Evolutionary conservation across 2,888 invertebrate genomes (phyloP).

Genomic region (Athripsodes cinereus): DNA sequence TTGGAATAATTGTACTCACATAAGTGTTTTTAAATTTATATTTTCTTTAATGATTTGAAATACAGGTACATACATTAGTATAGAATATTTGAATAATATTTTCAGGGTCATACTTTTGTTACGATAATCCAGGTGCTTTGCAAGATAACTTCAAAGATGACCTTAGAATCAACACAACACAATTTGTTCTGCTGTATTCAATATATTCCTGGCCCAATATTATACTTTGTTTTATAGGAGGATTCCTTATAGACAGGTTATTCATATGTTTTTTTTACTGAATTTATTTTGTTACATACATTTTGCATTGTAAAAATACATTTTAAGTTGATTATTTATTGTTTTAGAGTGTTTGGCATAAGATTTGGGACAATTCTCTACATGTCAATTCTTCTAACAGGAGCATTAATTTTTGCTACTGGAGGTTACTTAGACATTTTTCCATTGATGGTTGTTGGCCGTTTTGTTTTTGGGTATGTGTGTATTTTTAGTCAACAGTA

Average conservation of each 20-base stretch:
- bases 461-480: constrained; percentile 87
- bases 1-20: no score
- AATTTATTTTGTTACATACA: no score
- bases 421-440: constrained; percentile 75
- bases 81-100: no score
- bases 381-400: constrained; percentile 77
- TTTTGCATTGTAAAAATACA: no score
- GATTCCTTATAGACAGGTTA: constrained; percentile 87
- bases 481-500: no score
- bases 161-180: constrained; percentile 69
- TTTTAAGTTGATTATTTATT: not conserved
- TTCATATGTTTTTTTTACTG: no score
- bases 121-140: constrained; percentile 92
- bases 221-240: constrained; percentile 90
- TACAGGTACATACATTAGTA: no score
- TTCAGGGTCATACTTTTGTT: constrained; percentile 94
- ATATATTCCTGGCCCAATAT: constrained; percentile 99
- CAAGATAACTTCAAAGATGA: constrained; percentile 82
- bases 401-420: constrained; percentile 82
- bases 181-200: constrained; percentile 85
- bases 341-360: constrained; percentile 83
- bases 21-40: no score
- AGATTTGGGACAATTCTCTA: constrained; percentile 89
- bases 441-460: constrained; percentile 85
- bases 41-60: no score